These are phyloP conservation scores for Zelleria hepariella DNA, from an alignment of 2,888 invertebrate genomes.

Conservation along the genomic window DNA sequence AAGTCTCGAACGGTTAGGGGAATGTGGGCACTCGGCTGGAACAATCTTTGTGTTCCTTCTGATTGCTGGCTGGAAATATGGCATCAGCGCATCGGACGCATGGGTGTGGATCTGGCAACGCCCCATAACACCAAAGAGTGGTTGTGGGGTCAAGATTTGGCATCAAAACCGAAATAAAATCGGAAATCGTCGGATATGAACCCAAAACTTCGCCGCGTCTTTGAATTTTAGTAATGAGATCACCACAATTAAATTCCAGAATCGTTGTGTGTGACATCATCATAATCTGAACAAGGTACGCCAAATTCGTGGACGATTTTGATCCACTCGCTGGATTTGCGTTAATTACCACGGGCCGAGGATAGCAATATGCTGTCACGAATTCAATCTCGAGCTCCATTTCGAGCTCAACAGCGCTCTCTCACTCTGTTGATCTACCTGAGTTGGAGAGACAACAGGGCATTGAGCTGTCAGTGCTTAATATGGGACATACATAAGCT, in stretches of 20 bases:
- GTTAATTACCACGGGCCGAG: no score
- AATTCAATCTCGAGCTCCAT: no score
- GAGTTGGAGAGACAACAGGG: no score
- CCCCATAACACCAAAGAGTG: neutral
- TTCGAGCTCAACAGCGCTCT: no score
- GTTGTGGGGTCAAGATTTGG: neutral
- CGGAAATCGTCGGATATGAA: neutral
- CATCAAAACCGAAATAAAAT: neutral
- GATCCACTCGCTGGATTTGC: no score
- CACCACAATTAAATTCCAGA: neutral
- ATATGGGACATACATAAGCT: no score
- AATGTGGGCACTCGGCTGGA: neutral
- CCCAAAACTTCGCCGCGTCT: neutral
- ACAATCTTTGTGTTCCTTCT: slow-evolving; percentile 1
- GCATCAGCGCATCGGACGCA: neutral
- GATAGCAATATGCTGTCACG: neutral
- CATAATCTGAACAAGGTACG: no score
- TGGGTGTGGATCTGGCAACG: neutral
- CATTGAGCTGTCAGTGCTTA: no score
- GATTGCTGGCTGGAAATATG: neutral
- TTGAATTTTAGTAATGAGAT: no score
- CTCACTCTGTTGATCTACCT: no score
- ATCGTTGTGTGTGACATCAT: neutral
- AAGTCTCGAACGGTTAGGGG: slow-evolving; percentile 6
- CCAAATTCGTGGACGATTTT: no score